Evolutionary conservation across 2,888 invertebrate genomes (phyloP).

Genomic region (Odontothrips loti): DNA sequence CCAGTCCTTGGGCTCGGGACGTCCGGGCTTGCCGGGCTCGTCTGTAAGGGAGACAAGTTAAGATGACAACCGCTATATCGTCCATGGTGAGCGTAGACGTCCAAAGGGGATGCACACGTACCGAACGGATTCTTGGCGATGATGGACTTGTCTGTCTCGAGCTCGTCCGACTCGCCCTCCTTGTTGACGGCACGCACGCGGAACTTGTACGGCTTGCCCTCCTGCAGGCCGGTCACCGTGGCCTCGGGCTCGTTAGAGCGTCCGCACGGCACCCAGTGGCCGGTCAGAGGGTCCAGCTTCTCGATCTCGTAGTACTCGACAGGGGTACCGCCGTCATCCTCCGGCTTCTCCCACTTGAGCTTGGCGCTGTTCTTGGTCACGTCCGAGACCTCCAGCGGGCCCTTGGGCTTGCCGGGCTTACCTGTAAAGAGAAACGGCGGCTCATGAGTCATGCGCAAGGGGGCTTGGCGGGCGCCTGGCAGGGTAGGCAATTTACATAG

Average conservation of each 20-base stretch:
- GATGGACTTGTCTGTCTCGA: constrained; percentile 89
- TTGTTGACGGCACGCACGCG: constrained; percentile 96
- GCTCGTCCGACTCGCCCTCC: constrained; percentile 95
- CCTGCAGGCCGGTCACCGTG: constrained; percentile 76
- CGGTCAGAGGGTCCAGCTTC: constrained; percentile 85
- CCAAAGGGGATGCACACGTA: constrained; percentile 46
- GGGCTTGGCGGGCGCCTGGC: neutral
- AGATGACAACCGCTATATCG: no score
- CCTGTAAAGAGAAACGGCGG: constrained; percentile 37
- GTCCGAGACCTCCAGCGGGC: constrained; percentile 82
- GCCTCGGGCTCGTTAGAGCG: constrained; percentile 81
- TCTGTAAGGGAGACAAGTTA: constrained; percentile 50
- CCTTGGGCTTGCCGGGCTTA: constrained; percentile 53
- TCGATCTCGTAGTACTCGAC: constrained; percentile 95
- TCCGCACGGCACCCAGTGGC: constrained; percentile 90
- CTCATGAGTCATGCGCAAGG: neutral
- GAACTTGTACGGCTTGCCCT: constrained; percentile 97
- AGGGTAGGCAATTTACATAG: neutral
- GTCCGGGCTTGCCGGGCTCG: constrained; percentile 87
- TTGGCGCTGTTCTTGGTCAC: constrained; percentile 90
- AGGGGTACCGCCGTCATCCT: constrained; percentile 92
- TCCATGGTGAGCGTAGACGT: no score
- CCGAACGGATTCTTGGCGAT: constrained; percentile 98
- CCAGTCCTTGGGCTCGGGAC: constrained; percentile 87
- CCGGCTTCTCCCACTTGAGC: constrained; percentile 87